phyloP scores from a whole-genome alignment of 1,140 invertebrate species.

The Lepidostoma basale region DNA sequence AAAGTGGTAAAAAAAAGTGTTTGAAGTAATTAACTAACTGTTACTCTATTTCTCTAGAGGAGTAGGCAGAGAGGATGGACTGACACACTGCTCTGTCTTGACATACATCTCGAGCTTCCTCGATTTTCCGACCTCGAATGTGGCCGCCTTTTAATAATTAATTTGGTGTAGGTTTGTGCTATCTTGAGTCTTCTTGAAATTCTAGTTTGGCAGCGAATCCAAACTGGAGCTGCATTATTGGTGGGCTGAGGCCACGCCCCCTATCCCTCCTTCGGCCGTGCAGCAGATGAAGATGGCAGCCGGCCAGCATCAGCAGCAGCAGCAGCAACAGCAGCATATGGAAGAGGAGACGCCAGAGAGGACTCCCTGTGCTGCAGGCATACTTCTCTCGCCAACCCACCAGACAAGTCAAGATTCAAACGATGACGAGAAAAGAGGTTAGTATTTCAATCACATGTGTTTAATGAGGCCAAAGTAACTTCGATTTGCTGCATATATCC shows the following conservation, averaged over 20 bases:
- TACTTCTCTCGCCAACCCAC: conserved; percentile 53
- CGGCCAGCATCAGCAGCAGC: not conserved
- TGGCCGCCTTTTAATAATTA: too few species aligned
- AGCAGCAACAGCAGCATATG: not conserved
- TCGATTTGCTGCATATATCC: too few species aligned
- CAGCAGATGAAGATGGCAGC: conserved; percentile 40
- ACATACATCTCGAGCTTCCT: too few species aligned
- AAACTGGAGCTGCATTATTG: conserved; percentile 83
- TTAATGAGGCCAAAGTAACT: too few species aligned
- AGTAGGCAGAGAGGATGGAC: too few species aligned
- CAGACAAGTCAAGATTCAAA: conserved; percentile 54
- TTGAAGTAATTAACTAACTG: too few species aligned
- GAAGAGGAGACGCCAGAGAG: conserved; percentile 47
- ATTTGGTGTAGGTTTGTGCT: too few species aligned
- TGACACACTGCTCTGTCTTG: too few species aligned
- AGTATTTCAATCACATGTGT: not conserved
- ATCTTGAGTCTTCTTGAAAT: not conserved
- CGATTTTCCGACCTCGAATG: too few species aligned
- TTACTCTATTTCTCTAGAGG: too few species aligned
- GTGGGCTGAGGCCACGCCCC: conserved; percentile 67
- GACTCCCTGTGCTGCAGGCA: conserved; percentile 51
- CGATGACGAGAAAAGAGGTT: conserved; percentile 52
- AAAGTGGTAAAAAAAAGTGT: too few species aligned
- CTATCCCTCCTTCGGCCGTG: conserved; percentile 49
- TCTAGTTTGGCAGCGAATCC: conserved; percentile 75